A percentile compares a stretch with the other conserved stretches of the same genome.
phyloP scores from a whole-genome alignment of 1,140 invertebrate species.

The Bombus breviceps region DNA sequence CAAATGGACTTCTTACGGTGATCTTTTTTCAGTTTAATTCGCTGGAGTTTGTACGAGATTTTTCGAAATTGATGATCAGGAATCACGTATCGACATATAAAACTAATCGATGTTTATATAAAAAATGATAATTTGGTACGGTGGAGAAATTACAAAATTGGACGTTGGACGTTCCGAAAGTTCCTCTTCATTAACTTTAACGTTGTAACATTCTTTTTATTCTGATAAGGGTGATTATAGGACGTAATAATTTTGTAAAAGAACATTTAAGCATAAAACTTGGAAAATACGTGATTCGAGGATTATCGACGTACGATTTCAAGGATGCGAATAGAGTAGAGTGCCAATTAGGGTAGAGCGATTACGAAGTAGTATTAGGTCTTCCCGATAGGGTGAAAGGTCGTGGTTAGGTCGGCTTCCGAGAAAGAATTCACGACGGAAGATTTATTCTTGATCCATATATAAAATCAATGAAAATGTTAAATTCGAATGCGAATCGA shows the following conservation, averaged over 20 bases:
- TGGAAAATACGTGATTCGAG: conserved; percentile 11
- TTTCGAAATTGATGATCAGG: neutral
- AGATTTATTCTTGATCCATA: neutral
- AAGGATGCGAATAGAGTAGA: conserved; percentile 59
- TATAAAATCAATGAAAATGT: no score
- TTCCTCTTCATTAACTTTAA: neutral
- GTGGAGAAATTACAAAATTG: neutral
- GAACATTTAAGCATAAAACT: neutral
- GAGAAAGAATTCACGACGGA: neutral
- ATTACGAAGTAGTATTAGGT: conserved; percentile 34
- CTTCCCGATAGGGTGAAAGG: conserved; percentile 27
- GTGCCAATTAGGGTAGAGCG: conserved; percentile 65
- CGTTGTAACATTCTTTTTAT: neutral
- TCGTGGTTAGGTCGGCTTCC: conserved; percentile 24
- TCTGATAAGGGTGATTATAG: neutral
- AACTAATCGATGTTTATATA: neutral
- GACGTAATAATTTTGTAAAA: neutral
- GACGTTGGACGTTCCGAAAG: neutral
- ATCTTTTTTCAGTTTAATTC: neutral
- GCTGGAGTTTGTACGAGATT: neutral
- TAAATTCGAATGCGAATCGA: neutral
- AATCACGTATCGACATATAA: neutral
- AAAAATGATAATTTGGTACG: no score
- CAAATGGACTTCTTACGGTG: conserved; percentile 36
- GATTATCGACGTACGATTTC: conserved; percentile 27